Conservation (phyloP, 1,140 invertebrate genomes). For the Chelonus insularis region DNA sequence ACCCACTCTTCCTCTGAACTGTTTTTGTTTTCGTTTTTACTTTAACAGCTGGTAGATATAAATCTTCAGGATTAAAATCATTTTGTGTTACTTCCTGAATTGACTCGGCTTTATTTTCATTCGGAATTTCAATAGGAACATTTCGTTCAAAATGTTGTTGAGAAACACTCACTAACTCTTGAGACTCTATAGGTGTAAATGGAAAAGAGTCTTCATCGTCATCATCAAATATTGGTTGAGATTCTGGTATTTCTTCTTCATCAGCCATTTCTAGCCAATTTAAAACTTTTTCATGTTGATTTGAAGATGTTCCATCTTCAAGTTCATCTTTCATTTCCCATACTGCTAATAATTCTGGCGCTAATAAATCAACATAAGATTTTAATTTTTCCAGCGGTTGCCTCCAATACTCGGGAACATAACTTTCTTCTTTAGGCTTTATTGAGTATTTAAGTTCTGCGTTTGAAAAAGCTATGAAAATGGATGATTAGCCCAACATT, state of each 20-base stretch:
- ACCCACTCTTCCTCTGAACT: neutral
- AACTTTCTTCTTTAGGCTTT: constrained; percentile 13
- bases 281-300: constrained; percentile 50
- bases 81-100: constrained; percentile 30
- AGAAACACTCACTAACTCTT: constrained; percentile 47
- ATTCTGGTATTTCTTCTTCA: constrained; percentile 25
- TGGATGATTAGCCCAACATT: no score
- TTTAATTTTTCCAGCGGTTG: constrained; percentile 45
- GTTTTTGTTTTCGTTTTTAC: no score
- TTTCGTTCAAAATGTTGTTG: constrained; percentile 34
- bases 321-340: constrained; percentile 50
- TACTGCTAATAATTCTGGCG: constrained; percentile 46
- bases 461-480: constrained; percentile 43
- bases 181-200: constrained; percentile 37
- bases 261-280: constrained; percentile 43
- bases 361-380: constrained; percentile 48
- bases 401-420: constrained; percentile 37
- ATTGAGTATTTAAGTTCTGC: constrained; percentile 32
- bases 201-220: constrained; percentile 1
- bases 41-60: no score
- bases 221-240: constrained; percentile 22
- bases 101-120: constrained; percentile 36
- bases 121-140: constrained; percentile 18
- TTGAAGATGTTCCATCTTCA: constrained; percentile 29
- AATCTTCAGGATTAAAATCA: no score